These are phyloP conservation scores for Protonibea diacanthus DNA, from an alignment of 2,797 vertebrate species.

Conservation along the genomic window DNA sequence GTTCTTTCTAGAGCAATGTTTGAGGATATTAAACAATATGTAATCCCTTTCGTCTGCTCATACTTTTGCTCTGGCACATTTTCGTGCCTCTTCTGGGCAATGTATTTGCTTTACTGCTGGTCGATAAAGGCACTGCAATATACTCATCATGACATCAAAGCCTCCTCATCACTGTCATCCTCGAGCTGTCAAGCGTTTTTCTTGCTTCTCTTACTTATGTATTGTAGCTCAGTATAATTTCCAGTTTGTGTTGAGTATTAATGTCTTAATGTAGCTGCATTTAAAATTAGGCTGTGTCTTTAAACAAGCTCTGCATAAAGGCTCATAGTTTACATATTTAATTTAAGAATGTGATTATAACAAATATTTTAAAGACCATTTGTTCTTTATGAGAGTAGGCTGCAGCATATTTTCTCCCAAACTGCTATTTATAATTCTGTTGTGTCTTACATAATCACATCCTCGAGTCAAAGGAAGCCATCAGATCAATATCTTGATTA, in stretches of 20 bases:
- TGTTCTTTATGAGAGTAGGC: background rate
- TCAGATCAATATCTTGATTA: slow-evolving; percentile 10
- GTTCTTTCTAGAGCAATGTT: background rate
- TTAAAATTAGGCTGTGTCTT: background rate
- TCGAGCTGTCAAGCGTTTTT: background rate
- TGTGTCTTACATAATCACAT: background rate
- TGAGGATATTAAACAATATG: background rate
- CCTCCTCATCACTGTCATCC: background rate
- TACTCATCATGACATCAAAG: background rate
- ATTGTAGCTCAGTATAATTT: background rate
- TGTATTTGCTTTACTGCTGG: background rate
- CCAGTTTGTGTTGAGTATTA: background rate
- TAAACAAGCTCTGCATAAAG: background rate
- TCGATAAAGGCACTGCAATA: background rate
- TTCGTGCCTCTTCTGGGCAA: background rate
- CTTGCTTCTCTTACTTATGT: background rate
- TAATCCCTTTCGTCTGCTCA: background rate
- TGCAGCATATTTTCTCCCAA: background rate
- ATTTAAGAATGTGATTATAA: background rate
- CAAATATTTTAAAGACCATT: no score
- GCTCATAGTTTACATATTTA: background rate
- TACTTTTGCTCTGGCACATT: background rate
- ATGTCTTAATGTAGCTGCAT: background rate
- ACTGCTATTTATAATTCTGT: background rate
- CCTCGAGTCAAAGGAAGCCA: background rate